These are phyloP conservation scores for Eufriesea mexicana DNA, from an alignment of 1,140 invertebrate species.

Conservation along the genomic window DNA sequence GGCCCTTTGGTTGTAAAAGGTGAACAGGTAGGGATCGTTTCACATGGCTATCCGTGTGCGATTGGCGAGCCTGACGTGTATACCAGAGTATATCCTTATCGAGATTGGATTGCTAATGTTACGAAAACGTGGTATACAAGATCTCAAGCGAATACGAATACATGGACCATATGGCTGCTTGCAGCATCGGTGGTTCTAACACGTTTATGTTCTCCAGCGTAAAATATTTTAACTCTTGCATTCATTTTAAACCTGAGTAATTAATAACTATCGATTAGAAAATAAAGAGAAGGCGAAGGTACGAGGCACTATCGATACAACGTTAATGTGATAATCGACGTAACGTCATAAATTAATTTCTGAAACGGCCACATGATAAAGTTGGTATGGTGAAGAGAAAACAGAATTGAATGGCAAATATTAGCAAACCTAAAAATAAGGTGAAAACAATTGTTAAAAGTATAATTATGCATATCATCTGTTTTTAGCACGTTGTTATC, in stretches of 20 bases:
- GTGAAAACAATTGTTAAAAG: too few species aligned
- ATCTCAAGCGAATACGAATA: not conserved
- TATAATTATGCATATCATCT: too few species aligned
- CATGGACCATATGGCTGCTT: not conserved
- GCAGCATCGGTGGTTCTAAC: not conserved
- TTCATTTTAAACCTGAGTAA: not conserved
- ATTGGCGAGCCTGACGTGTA: slow-evolving; percentile 84
- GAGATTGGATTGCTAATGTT: slow-evolving; percentile 79
- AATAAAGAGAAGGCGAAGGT: not conserved
- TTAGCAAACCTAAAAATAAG: too few species aligned
- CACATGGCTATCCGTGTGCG: slow-evolving; percentile 85
- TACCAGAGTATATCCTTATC: slow-evolving; percentile 80
- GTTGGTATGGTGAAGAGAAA: too few species aligned
- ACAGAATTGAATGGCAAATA: too few species aligned
- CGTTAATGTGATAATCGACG: too few species aligned
- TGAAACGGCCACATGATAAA: too few species aligned
- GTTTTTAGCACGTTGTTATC: too few species aligned
- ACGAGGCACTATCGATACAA: not conserved
- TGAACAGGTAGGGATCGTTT: slow-evolving; percentile 83
- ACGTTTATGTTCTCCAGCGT: not conserved
- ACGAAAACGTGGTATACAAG: slow-evolving; percentile 19
- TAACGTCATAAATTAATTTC: too few species aligned
- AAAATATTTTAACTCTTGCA: not conserved
- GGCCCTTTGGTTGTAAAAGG: slow-evolving; percentile 80
- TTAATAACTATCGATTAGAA: not conserved